These are phyloP conservation scores for Pseudopipra pipra DNA, from an alignment of 2,113 vertebrate genomes.

Conservation along the genomic window DNA sequence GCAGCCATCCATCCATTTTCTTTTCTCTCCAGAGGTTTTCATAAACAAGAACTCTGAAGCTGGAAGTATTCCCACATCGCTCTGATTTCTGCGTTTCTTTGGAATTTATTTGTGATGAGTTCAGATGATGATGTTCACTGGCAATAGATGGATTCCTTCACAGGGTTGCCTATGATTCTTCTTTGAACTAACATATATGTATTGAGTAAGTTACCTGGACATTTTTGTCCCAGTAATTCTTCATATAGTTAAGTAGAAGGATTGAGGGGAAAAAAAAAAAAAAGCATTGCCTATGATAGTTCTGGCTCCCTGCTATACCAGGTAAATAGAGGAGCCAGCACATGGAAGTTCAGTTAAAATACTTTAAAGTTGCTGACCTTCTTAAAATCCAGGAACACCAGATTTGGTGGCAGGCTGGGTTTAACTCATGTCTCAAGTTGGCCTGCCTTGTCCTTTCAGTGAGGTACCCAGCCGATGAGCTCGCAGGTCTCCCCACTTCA, in stretches of 20 bases:
- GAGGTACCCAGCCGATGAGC: accelerated
- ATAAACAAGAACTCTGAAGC: slow-evolving; percentile 7
- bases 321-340: background rate
- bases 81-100: slow-evolving; percentile 9
- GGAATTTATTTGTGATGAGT: background rate
- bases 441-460: background rate
- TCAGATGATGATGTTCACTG: background rate
- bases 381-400: background rate
- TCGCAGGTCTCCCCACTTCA: background rate
- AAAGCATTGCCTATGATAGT: background rate
- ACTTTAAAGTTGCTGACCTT: background rate
- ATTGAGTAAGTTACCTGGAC: background rate
- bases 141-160: background rate
- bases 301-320: background rate
- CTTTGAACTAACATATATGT: background rate
- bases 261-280: background rate
- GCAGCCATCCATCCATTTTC: background rate
- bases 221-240: background rate
- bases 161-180: background rate
- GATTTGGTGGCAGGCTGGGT: background rate
- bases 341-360: background rate
- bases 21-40: slow-evolving; percentile 3
- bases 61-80: background rate
- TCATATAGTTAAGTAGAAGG: background rate
- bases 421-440: background rate